Conservation (phyloP, 2,113 vertebrate species). For the Terrapene triunguis region DNA sequence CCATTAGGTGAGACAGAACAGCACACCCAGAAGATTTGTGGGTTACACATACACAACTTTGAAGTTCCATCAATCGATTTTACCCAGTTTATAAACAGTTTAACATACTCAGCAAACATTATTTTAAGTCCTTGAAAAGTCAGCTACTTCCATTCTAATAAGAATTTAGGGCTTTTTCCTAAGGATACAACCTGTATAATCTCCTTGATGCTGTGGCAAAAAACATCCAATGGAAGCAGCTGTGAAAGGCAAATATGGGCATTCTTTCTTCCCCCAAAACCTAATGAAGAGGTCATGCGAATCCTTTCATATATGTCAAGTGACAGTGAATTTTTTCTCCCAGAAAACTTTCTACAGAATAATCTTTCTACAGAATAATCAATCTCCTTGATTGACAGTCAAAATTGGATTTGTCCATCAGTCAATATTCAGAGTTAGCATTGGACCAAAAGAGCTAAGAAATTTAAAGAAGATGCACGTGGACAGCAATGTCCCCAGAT, state of each 20-base stretch:
- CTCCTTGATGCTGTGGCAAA: background rate
- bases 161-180: background rate
- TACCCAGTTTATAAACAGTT: background rate
- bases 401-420: conserved; percentile 21
- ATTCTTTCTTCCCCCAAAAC: background rate
- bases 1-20: too few species aligned
- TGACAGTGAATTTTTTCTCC: background rate
- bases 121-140: background rate
- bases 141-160: background rate
- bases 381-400: background rate
- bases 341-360: background rate
- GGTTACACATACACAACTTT: background rate
- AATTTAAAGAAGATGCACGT: conserved; percentile 46
- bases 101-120: background rate
- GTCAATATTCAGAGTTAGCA: conserved; percentile 1
- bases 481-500: conserved; percentile 45
- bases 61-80: background rate
- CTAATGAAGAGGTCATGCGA: background rate
- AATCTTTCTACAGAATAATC: conserved; percentile 3
- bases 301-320: background rate
- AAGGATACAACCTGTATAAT: background rate
- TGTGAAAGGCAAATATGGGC: background rate
- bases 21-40: too few species aligned
- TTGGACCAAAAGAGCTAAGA: conserved; percentile 3
- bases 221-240: background rate